phyloP scores from a whole-genome alignment of 2,888 invertebrate species.

The Heterodera filipjevi region DNA sequence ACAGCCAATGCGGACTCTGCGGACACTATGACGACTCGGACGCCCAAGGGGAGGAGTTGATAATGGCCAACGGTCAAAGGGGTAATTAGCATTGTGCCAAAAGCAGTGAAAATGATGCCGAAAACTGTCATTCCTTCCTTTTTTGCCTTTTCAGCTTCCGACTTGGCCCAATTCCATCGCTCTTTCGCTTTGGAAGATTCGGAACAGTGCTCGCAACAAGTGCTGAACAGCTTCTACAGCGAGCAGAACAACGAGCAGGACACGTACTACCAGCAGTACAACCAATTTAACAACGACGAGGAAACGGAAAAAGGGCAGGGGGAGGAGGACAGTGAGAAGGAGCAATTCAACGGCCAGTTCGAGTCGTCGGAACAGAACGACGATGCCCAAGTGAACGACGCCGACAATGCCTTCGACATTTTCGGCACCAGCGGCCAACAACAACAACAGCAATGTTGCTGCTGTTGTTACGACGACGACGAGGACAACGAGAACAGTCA shows the following conservation, averaged over 20 bases:
- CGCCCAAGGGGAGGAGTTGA: conserved; percentile 49
- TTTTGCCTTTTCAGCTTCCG: conserved; percentile 34
- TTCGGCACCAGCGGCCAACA: background rate
- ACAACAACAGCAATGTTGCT: background rate
- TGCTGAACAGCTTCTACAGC: conserved; percentile 32
- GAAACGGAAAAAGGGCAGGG: conserved; percentile 30
- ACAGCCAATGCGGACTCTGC: conserved; percentile 62
- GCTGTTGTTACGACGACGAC: background rate
- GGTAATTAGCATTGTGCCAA: background rate
- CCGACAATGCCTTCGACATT: background rate
- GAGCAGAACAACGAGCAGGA: conserved; percentile 17
- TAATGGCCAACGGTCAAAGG: conserved; percentile 44
- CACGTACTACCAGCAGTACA: conserved; percentile 6
- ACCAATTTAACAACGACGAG: conserved; percentile 33
- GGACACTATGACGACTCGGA: conserved; percentile 59
- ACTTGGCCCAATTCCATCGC: conserved; percentile 58
- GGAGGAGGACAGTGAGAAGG: background rate
- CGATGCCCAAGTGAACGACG: background rate
- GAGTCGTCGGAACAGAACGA: conserved; percentile 11
- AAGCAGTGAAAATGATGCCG: background rate
- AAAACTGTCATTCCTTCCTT: background rate
- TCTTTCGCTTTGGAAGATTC: conserved; percentile 45
- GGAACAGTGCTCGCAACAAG: conserved; percentile 28
- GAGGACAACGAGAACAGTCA: conserved; percentile 1
- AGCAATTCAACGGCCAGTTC: conserved; percentile 24